Conservation (phyloP, 2,113 vertebrate species). For the Chitala chitala region DNA sequence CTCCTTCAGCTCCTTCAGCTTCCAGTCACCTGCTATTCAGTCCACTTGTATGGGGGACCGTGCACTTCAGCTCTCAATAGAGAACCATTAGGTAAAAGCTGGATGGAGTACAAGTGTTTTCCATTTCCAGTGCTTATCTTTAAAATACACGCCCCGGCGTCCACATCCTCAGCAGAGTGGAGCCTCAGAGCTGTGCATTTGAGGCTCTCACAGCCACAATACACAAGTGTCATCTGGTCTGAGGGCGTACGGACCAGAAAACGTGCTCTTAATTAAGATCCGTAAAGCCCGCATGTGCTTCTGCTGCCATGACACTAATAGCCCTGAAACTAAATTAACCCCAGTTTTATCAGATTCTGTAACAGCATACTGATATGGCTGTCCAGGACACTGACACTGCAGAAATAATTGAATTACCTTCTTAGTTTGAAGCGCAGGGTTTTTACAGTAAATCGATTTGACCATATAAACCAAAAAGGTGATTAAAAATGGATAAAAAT, state of each 20-base stretch:
- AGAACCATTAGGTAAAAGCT: neutral
- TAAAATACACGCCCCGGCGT: neutral
- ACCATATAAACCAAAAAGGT: too few species aligned
- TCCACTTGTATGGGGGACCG: neutral
- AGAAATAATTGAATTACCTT: too few species aligned
- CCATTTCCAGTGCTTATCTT: neutral
- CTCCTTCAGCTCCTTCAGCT: neutral
- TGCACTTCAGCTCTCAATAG: neutral
- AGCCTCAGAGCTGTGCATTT: neutral
- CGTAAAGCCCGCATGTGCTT: neutral
- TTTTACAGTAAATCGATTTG: neutral
- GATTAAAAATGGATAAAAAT: too few species aligned
- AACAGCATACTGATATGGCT: conserved; percentile 27
- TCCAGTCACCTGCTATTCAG: too few species aligned
- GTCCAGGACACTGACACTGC: conserved; percentile 23
- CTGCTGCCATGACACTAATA: conserved; percentile 19
- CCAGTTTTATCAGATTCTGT: conserved; percentile 27
- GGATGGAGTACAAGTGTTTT: neutral
- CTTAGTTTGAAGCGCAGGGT: too few species aligned
- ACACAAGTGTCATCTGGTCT: neutral
- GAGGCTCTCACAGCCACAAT: neutral
- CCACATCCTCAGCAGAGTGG: neutral
- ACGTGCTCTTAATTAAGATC: neutral
- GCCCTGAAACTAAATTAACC: conserved; percentile 29
- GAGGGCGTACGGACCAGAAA: neutral